Base-by-base conservation (phyloP, 2,888 invertebrate species). In the Troides aeacus region DNA sequence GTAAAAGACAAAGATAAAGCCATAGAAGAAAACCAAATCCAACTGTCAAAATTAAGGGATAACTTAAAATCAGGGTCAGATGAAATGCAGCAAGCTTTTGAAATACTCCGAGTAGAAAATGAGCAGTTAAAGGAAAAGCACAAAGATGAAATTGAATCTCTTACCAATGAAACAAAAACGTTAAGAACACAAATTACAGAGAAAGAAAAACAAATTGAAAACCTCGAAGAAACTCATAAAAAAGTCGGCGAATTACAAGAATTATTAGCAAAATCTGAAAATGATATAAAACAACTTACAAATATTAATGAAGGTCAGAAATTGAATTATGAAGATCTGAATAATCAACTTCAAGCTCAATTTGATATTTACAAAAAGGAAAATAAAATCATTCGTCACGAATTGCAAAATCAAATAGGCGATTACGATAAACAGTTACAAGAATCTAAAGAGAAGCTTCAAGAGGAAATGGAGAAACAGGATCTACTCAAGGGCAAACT, bases 371-470 rank as follows among this genome's bases (percentile, higher is more conserved):
- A 85, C 64, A 93, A 89, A 75, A 89, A 85, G 71, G 89, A 92
- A 72, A 87, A 84, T 71, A 94, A 94, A 79, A 86, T 86, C 68
- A 87, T 93, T 53, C 92, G 92, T 74, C 89, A 90, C 66, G 93
- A 94, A 60, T 80, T 95, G 2, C 86, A 92, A 75, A 82, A 87
- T 30, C 94, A 94, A 78, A 80, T 96, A 70, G 94, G 94, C 72
- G 95, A 88, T 24, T 87, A 87, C 69, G 89, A 93, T 72, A 89
- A 88, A 74, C 84, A 88, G 76, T 78, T 89, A 70, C 81, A 84
- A 72, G 85, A 86, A 70, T 85, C 88, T 62, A 92, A 86, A 80
- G 86, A 86, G 59, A 88, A 85, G 72, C 75, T 89, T 24, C 86
- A 86, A 72, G 72, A 77, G 58, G 92, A 93, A 80, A 81, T 84